Evolutionary conservation across 1,140 invertebrate species (phyloP), one percentile per base, ranked within the genome.

Genomic region (Drosophila lacteicornis): DNA sequence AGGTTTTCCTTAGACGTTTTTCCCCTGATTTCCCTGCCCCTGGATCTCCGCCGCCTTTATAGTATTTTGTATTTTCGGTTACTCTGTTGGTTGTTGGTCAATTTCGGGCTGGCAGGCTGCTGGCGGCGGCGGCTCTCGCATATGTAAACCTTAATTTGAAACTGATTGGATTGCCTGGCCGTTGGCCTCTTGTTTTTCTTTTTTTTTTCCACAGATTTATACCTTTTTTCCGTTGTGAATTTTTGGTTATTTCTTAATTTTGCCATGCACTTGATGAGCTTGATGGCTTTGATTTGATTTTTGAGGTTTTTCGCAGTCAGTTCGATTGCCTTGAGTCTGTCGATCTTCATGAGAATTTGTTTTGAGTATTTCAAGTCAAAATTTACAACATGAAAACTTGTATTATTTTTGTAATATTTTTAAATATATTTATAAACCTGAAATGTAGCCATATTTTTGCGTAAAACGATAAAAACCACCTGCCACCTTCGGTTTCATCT

Each of bases 141-240:
- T 86, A 86, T 84, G 84, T 80, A 88, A 80, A 84, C 84, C 77
- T 88, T 87, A 87, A 87, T 87, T 87, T 78, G 85, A 90, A 88
- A 90, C 84, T 87, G 84, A 87, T 87, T 87, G 80, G 84, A 90
- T 90, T 88, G 84, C 62, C 53, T 70, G 66, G 67, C 70, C 70
- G 75, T 81, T 85, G 69, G 80, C 69, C 63, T 49, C 74, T 70
- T 63, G 67, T 75, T 84, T 27, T 59, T 17, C 45, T 46, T 51
- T 66, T 50, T 50, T 47, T 53, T 40, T 13, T 55, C 56, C 51
- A 42, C 62, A 56, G 40, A 27, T 53, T 13, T 58, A 25, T 58
- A 33, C 45, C 33, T 57, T 30, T 53, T 61, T 50, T 47, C 60
- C 40, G 53, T 53, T 66, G 50, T 42, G 73, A 46, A 40, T 73